phyloP scores from a whole-genome alignment of 2,113 vertebrate species.

The Menidia beryllina region DNA sequence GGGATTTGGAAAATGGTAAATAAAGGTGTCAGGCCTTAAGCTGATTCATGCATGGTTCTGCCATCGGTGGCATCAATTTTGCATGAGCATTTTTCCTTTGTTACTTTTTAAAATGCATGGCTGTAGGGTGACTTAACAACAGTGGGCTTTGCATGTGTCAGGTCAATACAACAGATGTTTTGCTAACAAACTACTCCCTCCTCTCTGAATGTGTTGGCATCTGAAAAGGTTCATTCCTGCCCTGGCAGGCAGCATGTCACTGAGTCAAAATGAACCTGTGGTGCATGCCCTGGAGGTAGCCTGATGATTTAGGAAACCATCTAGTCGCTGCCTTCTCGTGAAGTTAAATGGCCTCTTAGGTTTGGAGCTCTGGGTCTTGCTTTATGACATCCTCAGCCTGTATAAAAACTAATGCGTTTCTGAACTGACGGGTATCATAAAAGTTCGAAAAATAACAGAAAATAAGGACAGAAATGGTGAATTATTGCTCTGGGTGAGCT shows the following conservation, averaged over 20 bases:
- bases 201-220: slow-evolving; percentile 28
- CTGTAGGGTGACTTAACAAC: slow-evolving; percentile 27
- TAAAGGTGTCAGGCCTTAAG: slow-evolving; percentile 50
- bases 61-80: slow-evolving; percentile 60
- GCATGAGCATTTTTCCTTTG: slow-evolving; percentile 41
- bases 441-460: neutral
- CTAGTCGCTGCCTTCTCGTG: neutral
- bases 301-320: neutral
- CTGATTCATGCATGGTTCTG: slow-evolving; percentile 47
- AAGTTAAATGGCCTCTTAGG: neutral
- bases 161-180: slow-evolving; percentile 51
- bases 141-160: slow-evolving; percentile 41
- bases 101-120: slow-evolving; percentile 21
- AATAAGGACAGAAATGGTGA: neutral
- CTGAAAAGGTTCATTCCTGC: slow-evolving; percentile 57
- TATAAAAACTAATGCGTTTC: neutral
- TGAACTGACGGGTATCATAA: neutral
- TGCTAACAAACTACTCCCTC: slow-evolving; percentile 27
- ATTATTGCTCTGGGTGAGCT: slow-evolving; percentile 9
- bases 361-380: neutral
- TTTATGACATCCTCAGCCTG: neutral
- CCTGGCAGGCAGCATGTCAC: slow-evolving; percentile 23
- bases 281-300: slow-evolving; percentile 13
- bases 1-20: slow-evolving; percentile 58
- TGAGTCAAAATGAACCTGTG: slow-evolving; percentile 23